Conservation (phyloP, 2,888 invertebrate species). For the Lamproptera curius region DNA sequence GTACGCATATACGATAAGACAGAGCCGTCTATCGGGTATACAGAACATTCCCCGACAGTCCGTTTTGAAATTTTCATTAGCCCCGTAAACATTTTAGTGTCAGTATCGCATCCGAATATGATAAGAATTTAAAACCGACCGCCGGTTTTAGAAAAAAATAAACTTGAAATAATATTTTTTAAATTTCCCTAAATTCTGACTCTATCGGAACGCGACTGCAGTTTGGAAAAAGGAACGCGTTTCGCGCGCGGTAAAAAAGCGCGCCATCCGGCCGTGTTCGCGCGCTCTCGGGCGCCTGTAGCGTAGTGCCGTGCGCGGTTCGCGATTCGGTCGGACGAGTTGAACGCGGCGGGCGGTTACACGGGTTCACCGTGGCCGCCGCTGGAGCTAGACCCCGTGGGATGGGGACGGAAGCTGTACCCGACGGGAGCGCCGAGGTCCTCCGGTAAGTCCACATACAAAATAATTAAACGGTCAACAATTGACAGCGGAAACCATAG, state of each 20-base stretch:
- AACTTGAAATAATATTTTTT: background rate
- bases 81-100: slow-evolving; percentile 20
- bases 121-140: slow-evolving; percentile 8
- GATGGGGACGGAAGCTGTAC: slow-evolving; percentile 89
- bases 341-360: slow-evolving; percentile 84
- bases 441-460: slow-evolving; percentile 72
- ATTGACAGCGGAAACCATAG: too few species aligned
- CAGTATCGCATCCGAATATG: background rate
- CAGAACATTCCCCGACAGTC: slow-evolving; percentile 5
- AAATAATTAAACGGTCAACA: too few species aligned
- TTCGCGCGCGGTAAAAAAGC: slow-evolving; percentile 35
- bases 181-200: background rate
- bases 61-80: slow-evolving; percentile 7
- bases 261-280: slow-evolving; percentile 53
- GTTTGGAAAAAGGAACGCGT: slow-evolving; percentile 28
- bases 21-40: slow-evolving; percentile 63
- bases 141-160: slow-evolving; percentile 5
- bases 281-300: slow-evolving; percentile 57
- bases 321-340: slow-evolving; percentile 89
- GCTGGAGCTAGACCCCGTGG: slow-evolving; percentile 85
- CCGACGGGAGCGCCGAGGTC: slow-evolving; percentile 84
- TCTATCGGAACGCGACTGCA: slow-evolving; percentile 4
- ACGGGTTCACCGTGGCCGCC: slow-evolving; percentile 90
- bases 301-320: slow-evolving; percentile 57
- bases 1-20: slow-evolving; percentile 70